phyloP scores from a whole-genome alignment of 2,113 vertebrate genomes.

The Suricata suricatta region DNA sequence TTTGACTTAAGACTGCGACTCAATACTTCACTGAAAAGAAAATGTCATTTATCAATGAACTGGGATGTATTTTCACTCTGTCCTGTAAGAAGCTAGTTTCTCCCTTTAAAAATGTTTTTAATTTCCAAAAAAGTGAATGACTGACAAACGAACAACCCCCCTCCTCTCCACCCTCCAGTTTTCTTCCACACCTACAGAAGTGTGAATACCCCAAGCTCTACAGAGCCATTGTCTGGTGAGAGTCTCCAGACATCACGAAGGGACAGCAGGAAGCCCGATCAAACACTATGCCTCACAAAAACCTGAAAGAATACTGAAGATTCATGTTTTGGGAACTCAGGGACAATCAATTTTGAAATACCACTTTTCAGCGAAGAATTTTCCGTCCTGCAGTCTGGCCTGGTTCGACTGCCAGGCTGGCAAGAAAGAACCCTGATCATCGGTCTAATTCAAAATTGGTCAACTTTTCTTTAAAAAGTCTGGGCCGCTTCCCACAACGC shows the following conservation, averaged over 20 bases:
- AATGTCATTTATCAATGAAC: conserved; percentile 18
- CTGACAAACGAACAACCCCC: background rate
- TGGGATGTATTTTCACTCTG: background rate
- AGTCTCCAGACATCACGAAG: background rate
- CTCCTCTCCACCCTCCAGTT: background rate
- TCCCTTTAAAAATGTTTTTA: conserved; percentile 6
- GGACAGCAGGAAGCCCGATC: background rate
- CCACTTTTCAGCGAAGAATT: conserved; percentile 33
- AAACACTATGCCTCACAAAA: background rate
- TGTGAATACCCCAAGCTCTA: conserved; percentile 23
- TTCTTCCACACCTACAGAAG: conserved; percentile 10
- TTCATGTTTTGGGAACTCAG: conserved; percentile 22
- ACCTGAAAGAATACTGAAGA: background rate
- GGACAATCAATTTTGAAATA: conserved; percentile 25
- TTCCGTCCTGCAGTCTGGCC: background rate
- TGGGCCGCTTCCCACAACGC: background rate
- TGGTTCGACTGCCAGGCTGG: background rate
- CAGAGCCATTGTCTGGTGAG: conserved; percentile 63
- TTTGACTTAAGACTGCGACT: conserved; percentile 4
- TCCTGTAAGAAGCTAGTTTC: background rate
- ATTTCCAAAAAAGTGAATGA: background rate
- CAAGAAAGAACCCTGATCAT: background rate
- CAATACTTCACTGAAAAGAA: conserved; percentile 28
- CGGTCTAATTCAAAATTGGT: conserved; percentile 10
- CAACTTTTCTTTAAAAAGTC: background rate